Evolutionary conservation across 2,797 vertebrate species (phyloP), one percentile per base, ranked within the genome.

Genomic region (Tapera naevia): DNA sequence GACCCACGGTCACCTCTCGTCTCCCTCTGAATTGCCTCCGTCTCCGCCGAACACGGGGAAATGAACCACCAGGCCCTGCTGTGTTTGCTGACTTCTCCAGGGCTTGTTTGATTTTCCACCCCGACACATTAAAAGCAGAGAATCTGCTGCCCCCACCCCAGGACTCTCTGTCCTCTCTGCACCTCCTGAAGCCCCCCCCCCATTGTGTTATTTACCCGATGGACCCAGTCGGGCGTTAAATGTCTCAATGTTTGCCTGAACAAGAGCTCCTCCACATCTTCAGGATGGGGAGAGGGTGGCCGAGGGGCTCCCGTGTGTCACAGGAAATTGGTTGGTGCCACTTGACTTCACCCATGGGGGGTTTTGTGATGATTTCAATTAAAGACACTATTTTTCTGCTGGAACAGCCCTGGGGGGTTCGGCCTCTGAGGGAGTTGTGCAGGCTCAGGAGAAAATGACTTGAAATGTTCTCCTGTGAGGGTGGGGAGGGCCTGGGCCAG

Each of bases 101-200:
- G 24, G 18, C 1, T 18, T 96, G 87, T 96, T 96, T 95, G 89
- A 71, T 84, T 96, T 96, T 96, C 95, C 95, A 81, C 51, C 57
- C 53, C 1, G n/a, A 0, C 12, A 2, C 33, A 6, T 57, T 65
- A 7, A 43, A 62, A 78, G 73, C n/a, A 35, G 87, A 78, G 22
- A 46, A 30, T 1, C 33, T 75, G 71, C 71, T n/a, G 64, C 43
- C 58, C 6, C 13, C 27, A 12, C 3, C 1, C 41, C 41, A 66
- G n/a, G 45, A 16, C 56, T 48, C 14, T 27, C 65, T 16, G 69
- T 33, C 70, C 79, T 41, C 37, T 41, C 46, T 18, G 73, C 46
- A 1, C 13, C 37, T 41, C 54, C 80, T 48, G 69, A n/a, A 11
- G 5, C 56, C 32, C 23, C 10, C 56, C 28, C 23, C 10, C 17